Base-by-base conservation (phyloP, 2,888 invertebrate species). In the Drosophila neotestacea region DNA sequence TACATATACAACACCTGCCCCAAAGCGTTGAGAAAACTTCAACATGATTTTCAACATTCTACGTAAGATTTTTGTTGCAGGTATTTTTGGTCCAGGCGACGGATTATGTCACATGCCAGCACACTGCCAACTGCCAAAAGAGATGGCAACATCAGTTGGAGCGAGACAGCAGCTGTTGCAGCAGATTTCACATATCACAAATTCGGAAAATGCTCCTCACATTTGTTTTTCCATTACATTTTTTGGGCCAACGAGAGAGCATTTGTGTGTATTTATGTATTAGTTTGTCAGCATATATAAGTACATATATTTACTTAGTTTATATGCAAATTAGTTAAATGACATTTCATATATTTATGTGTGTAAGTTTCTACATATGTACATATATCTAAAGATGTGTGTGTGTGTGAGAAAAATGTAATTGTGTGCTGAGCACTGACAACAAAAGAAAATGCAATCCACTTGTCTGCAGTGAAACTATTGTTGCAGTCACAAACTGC, bases 401-500 rank as follows among this genome's bases (percentile, higher is more conserved):
- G 32, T 44, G 63, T 62, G 65, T 52, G 59, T 62, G 65, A 42
- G 55, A 64, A 67, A 70, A 65, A 72, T 70, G 77, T 79, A 76
- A 85, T 85, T 85, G 83, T 74, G 77, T 59, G 56, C 59, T 69
- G 70, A 62, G 68, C 50, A 46, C 44, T 27, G 58, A 65, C 55
- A 62, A 68, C 77, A 73, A 73, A 64, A 28, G 56, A 54, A 61
- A 44, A 54, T 54, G 62, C 54, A 55, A 28, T 39, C 62, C 85
- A 70, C 79, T 82, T 73, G 30, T 66, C 77, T 82, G 81, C 75
- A 61, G 70, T 42, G 77, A 79, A 88, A 89, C 89, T 88, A 88
- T 89, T 89, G 89, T 89, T 89, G 69, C 75, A 79, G 89, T 89
- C 89, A 90, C 90, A 90, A 83, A 83, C 89, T 84, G 84, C 67